Conservation (phyloP, 92 coral and sea anemone genomes). For the Paragorgia papillata region DNA sequence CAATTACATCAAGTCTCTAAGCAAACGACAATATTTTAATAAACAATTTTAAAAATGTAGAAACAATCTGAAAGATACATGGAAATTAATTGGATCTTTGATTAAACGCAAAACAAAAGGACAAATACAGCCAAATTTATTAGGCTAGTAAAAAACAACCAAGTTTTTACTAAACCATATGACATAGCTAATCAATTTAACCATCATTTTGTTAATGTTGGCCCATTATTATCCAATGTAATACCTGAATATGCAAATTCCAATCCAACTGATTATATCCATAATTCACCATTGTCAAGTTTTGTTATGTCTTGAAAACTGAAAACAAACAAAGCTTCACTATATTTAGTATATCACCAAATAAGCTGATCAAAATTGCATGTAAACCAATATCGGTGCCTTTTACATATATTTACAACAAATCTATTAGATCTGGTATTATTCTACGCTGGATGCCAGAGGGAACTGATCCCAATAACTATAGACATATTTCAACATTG, state of each 20-base stretch:
- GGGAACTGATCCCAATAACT: conserved; percentile 54
- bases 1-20: neutral
- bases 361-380: conserved; percentile 59
- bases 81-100: conserved; percentile 40
- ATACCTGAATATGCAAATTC: conserved; percentile 28
- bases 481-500: conserved; percentile 57
- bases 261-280: conserved; percentile 26
- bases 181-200: conserved; percentile 69
- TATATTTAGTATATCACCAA: conserved; percentile 62
- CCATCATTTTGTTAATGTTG: too few species aligned
- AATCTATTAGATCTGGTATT: conserved; percentile 55
- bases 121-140: conserved; percentile 51
- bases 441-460: conserved; percentile 57
- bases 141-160: conserved; percentile 43
- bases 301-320: conserved; percentile 35
- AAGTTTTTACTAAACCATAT: conserved; percentile 29
- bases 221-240: conserved; percentile 32
- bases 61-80: conserved; percentile 40
- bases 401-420: conserved; percentile 56
- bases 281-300: conserved; percentile 37
- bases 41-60: conserved; percentile 25
- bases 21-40: conserved; percentile 6
- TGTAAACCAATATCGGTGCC: conserved; percentile 47
- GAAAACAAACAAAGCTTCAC: conserved; percentile 43
- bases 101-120: conserved; percentile 61